Percentiles rank a stretch among this genome's conserved stretches.
phyloP scores from a whole-genome alignment of 2,797 vertebrate species.

The Rhynchonycteris naso region DNA sequence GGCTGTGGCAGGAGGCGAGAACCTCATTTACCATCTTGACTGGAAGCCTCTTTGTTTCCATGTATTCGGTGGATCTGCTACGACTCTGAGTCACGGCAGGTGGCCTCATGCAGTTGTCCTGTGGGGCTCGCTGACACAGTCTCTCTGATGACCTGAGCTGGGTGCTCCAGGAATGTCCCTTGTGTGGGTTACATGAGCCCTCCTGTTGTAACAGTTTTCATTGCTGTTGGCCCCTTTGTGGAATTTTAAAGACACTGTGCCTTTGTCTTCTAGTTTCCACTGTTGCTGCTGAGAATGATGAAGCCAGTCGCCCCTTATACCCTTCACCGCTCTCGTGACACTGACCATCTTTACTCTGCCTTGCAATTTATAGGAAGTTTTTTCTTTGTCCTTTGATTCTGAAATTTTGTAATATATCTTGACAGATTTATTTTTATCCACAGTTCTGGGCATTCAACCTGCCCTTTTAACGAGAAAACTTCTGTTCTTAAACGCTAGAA shows the following conservation, averaged over 20 bases:
- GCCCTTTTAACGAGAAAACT: background rate
- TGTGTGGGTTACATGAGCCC: too few species aligned
- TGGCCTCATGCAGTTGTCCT: background rate
- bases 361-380: background rate
- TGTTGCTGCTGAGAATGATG: conserved; percentile 15
- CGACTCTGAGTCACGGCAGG: background rate
- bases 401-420: conserved; percentile 19
- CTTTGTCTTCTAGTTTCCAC: conserved; percentile 7
- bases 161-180: background rate
- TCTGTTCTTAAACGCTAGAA: background rate
- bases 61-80: background rate
- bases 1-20: too few species aligned
- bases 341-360: background rate
- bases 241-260: conserved; percentile 9
- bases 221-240: background rate
- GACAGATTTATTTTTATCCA: conserved; percentile 41
- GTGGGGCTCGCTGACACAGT: background rate
- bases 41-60: background rate
- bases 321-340: background rate
- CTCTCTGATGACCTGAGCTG: background rate
- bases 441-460: background rate
- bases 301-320: conserved; percentile 4
- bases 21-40: too few species aligned
- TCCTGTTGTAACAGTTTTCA: background rate
- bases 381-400: background rate